These are phyloP conservation scores for Melanostigma gelatinosum DNA, from an alignment of 2,113 vertebrate species.

Conservation along the genomic window DNA sequence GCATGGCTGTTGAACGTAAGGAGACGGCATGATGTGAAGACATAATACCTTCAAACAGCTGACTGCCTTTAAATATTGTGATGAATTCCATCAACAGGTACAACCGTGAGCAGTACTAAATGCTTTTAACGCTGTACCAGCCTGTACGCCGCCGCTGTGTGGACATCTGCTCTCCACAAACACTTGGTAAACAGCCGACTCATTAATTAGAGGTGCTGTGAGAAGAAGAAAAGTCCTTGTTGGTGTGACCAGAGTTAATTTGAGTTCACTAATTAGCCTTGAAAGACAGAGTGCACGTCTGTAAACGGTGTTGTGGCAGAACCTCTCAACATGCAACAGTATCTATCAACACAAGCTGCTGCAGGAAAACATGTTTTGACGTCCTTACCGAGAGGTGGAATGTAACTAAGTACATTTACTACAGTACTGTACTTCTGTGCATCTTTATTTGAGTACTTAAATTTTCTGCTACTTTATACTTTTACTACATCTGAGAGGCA, in stretches of 20 bases:
- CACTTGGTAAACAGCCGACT: constrained; percentile 9
- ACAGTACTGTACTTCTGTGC: no score
- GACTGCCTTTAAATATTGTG: background rate
- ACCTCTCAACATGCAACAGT: background rate
- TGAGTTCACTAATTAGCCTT: constrained; percentile 27
- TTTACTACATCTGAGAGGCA: no score
- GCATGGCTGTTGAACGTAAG: background rate
- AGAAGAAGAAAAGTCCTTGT: background rate
- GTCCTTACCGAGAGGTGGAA: no score
- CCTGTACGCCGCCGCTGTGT: no score
- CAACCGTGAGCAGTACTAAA: background rate
- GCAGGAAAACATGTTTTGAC: no score
- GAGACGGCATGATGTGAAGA: background rate
- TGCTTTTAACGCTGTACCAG: background rate
- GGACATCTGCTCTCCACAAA: background rate
- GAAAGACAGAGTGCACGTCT: constrained; percentile 13
- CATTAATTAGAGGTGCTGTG: constrained; percentile 26
- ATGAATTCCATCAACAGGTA: background rate
- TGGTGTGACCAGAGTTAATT: background rate
- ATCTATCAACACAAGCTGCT: constrained; percentile 1
- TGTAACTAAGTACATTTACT: no score
- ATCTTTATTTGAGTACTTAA: no score
- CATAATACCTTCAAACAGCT: background rate
- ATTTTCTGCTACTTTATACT: no score
- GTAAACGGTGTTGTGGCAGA: constrained; percentile 16